Base-by-base conservation (phyloP, 2,888 invertebrate species). In the Unio delphinus region DNA sequence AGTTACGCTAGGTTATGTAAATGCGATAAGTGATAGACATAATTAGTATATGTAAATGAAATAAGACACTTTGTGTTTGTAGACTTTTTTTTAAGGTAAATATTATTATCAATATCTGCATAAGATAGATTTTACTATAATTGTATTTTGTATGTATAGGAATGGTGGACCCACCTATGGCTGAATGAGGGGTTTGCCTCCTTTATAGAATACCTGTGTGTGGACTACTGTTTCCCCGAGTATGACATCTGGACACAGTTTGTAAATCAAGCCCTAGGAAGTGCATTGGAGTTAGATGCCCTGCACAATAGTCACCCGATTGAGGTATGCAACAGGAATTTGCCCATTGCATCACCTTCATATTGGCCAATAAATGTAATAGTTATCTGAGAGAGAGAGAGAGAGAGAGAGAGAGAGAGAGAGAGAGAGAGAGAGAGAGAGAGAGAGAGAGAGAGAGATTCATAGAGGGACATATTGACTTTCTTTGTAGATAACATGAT, bases 161-260 rank as follows among this genome's bases (percentile, higher is more conserved):
- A 97, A 90, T 97, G 97, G 97, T 98, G 97, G 97, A 97, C 96
- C 3, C 95, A 98, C 91, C 91, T 90, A 67, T 98, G 98, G 98
- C 91, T 98, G 56, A 98, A 98, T 90, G 98, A 98, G 90, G 98
- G 97, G 4, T 97, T 96, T 90, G 98, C 98, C 0, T 95, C 96
- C 0, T 99, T 98, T 92, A 96, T 97, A 61, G 97, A 98, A 90
- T 98, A 95, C 87, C 92, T 98, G 7, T 97, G 98, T 91, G 96
- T 97, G 1, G 95, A 96, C 87, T 94, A 95, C 89, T 91, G 97
- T 68, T 98, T 97, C 89, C 98, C 98, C 0, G 96, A 98, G 87
- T 98, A 95, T 91, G 95, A 98, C 87, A 97, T 98, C 87, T 98
- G 98, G 97, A 95, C 96, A 4, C 97, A 97, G 90, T 99, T 98